Evolutionary conservation across 2,113 vertebrate species (phyloP).

Genomic region (Irena cyanogastra): DNA sequence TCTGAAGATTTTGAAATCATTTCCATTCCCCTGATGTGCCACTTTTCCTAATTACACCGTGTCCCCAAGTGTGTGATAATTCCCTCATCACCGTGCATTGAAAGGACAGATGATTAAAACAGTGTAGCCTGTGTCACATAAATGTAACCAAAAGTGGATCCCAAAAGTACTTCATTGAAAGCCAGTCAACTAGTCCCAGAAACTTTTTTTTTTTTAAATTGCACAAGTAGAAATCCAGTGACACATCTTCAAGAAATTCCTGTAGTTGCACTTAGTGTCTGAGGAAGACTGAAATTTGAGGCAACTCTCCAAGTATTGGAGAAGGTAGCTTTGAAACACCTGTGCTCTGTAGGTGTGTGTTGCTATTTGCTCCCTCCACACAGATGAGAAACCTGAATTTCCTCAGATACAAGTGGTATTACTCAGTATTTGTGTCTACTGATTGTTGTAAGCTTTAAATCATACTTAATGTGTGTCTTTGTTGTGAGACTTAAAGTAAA

Average conservation of each 20-base stretch:
- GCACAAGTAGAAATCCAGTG: not conserved
- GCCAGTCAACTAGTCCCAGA: conserved; percentile 44
- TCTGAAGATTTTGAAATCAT: conserved; percentile 65
- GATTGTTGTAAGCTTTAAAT: not conserved
- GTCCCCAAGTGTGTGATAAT: conserved; percentile 71
- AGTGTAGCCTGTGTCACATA: conserved; percentile 55
- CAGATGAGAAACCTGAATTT: not conserved
- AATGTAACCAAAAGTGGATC: conserved; percentile 56
- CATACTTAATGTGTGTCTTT: not conserved
- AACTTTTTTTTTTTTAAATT: conserved; percentile 46
- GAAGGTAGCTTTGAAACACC: not conserved
- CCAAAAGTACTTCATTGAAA: conserved; percentile 60
- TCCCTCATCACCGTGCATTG: conserved; percentile 70
- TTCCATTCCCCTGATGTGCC: conserved; percentile 70
- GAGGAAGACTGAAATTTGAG: conserved; percentile 9
- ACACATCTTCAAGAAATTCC: not conserved
- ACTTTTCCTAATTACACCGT: conserved; percentile 74
- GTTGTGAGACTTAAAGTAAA: not conserved
- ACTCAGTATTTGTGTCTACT: not conserved
- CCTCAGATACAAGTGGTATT: not conserved
- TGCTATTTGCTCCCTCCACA: not conserved
- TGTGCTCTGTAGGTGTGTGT: not conserved
- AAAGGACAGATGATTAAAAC: conserved; percentile 71
- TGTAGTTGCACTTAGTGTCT: conserved; percentile 14
- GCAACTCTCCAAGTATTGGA: not conserved